phyloP scores from a whole-genome alignment of 2,797 vertebrate genomes.

The Pseudomugil gertrudae region DNA sequence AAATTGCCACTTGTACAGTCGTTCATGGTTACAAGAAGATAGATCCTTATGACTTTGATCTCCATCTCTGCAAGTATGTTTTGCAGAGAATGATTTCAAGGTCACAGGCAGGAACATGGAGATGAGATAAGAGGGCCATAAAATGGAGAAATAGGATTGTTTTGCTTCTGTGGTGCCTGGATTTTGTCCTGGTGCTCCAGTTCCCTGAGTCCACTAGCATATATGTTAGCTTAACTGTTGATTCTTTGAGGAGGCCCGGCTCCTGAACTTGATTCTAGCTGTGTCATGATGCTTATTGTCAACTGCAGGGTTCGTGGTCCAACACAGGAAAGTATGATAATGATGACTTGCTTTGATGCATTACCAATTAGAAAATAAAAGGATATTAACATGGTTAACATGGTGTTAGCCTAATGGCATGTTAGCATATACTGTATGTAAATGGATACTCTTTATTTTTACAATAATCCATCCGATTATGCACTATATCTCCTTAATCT shows the following conservation, averaged over 20 bases:
- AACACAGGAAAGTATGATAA: too few species aligned
- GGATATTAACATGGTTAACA: too few species aligned
- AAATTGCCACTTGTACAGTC: not conserved
- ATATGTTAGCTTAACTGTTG: not conserved
- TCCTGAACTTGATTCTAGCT: not conserved
- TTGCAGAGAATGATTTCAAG: not conserved
- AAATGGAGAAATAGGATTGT: not conserved
- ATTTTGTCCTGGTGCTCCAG: too few species aligned
- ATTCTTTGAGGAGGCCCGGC: not conserved
- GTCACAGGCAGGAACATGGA: not conserved
- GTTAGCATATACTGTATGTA: too few species aligned
- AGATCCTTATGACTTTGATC: not conserved
- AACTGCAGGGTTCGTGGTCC: not conserved
- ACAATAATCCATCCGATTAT: too few species aligned
- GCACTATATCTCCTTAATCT: too few species aligned
- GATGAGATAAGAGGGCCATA: not conserved
- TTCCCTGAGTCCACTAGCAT: not conserved
- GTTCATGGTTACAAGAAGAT: not conserved
- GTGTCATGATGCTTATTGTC: not conserved
- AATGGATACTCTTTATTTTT: too few species aligned
- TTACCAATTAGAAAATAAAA: too few species aligned
- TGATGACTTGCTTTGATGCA: not conserved
- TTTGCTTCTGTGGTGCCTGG: not conserved
- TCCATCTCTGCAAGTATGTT: not conserved
- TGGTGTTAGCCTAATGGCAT: too few species aligned